Percentiles rank a stretch among this genome's conserved stretches.
Conservation (phyloP, 2,888 invertebrate genomes). For the Colletes collaris region DNA sequence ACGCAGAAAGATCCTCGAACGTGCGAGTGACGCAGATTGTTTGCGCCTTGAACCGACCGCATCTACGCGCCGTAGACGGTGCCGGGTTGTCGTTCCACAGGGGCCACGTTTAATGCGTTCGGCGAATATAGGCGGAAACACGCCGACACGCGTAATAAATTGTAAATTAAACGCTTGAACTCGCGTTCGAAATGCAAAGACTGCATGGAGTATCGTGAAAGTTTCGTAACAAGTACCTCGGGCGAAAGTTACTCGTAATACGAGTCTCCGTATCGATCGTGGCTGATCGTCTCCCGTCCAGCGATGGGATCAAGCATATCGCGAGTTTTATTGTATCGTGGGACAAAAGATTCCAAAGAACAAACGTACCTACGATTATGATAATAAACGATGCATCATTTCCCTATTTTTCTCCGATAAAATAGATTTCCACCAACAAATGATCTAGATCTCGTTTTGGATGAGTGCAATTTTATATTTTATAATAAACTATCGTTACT, state of each 20-base stretch:
- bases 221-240: neutral
- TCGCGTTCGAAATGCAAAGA: neutral
- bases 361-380: too few species aligned
- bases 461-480: too few species aligned
- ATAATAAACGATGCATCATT: too few species aligned
- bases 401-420: too few species aligned
- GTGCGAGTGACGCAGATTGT: neutral
- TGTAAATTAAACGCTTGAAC: neutral
- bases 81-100: slow-evolving; percentile 17
- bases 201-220: neutral
- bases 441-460: too few species aligned
- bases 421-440: too few species aligned
- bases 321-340: neutral
- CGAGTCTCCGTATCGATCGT: neutral
- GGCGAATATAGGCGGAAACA: neutral
- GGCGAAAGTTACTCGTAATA: slow-evolving; percentile 8
- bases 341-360: too few species aligned
- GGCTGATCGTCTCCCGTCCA: neutral
- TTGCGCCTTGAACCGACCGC: neutral
- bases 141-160: neutral
- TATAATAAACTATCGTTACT: too few species aligned
- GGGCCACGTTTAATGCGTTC: neutral
- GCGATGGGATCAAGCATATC: neutral
- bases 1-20: too few species aligned
- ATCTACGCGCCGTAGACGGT: neutral